phyloP scores from a whole-genome alignment of 2,797 vertebrate species.

The Silurus aristotelis region DNA sequence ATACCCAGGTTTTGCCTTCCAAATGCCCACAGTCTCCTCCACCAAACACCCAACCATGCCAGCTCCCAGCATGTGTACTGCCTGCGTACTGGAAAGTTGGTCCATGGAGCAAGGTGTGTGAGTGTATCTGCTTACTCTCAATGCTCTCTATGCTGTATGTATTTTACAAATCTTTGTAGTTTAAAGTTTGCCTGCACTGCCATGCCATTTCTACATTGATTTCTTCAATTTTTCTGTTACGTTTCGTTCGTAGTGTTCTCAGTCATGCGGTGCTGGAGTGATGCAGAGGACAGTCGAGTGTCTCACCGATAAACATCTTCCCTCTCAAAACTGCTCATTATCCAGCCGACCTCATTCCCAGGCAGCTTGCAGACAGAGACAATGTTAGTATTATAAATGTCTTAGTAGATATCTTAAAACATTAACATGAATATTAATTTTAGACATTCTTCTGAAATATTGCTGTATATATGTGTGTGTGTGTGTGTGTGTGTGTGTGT shows the following conservation, averaged over 20 bases:
- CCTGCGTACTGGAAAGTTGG: slow-evolving; percentile 83
- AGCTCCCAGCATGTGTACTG: slow-evolving; percentile 74
- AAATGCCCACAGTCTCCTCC: slow-evolving; percentile 75
- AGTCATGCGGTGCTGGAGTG: slow-evolving; percentile 84
- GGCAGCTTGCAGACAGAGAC: slow-evolving; percentile 77
- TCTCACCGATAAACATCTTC: slow-evolving; percentile 72
- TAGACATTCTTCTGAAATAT: not conserved
- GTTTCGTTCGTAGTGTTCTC: slow-evolving; percentile 82
- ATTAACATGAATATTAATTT: not conserved
- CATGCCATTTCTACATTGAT: not conserved
- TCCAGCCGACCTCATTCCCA: slow-evolving; percentile 81
- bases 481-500: not conserved
- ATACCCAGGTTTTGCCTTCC: slow-evolving; percentile 60
- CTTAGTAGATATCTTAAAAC: not conserved
- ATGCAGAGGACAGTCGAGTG: slow-evolving; percentile 86
- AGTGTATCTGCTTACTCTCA: not conserved
- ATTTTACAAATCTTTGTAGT: not conserved
- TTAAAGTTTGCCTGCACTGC: not conserved
- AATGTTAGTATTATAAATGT: slow-evolving; percentile 78
- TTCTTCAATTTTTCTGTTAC: slow-evolving; percentile 15
- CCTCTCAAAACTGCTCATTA: slow-evolving; percentile 81
- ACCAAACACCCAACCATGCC: slow-evolving; percentile 72
- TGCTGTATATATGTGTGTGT: not conserved
- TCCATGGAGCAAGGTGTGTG: slow-evolving; percentile 82
- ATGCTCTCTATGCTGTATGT: not conserved